Conservation (phyloP, 2,888 invertebrate genomes). For the Luperina testacea region DNA sequence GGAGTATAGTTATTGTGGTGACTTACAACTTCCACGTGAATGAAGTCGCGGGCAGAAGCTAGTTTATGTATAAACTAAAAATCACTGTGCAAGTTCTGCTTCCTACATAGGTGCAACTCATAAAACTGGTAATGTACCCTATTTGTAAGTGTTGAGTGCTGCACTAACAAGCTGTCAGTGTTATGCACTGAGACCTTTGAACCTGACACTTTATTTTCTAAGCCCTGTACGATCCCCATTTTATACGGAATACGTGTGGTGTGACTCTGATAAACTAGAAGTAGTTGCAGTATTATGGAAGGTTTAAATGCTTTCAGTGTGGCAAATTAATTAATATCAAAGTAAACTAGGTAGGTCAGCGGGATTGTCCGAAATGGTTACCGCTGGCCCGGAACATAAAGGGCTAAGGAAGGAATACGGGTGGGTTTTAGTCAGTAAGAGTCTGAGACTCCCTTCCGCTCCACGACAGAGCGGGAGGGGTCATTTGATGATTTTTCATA, state of each 20-base stretch:
- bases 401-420: no score
- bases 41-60: not conserved
- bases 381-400: no score
- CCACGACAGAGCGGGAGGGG: no score
- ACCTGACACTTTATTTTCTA: slow-evolving; percentile 31
- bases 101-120: not conserved
- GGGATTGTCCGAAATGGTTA: no score
- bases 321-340: not conserved
- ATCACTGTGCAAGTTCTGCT: not conserved
- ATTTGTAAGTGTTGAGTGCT: slow-evolving; percentile 25
- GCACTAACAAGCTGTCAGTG: slow-evolving; percentile 47
- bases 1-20: not conserved
- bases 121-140: not conserved
- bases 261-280: not conserved
- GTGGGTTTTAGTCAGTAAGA: no score
- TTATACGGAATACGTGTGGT: not conserved
- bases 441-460: no score
- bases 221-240: not conserved
- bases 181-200: slow-evolving; percentile 24
- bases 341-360: not conserved
- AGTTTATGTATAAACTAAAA: not conserved
- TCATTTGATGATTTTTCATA: no score
- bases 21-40: not conserved
- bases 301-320: not conserved
- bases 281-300: not conserved